These are phyloP conservation scores for Lasiurus cinereus DNA, from an alignment of 2,113 vertebrate genomes.

Conservation along the genomic window DNA sequence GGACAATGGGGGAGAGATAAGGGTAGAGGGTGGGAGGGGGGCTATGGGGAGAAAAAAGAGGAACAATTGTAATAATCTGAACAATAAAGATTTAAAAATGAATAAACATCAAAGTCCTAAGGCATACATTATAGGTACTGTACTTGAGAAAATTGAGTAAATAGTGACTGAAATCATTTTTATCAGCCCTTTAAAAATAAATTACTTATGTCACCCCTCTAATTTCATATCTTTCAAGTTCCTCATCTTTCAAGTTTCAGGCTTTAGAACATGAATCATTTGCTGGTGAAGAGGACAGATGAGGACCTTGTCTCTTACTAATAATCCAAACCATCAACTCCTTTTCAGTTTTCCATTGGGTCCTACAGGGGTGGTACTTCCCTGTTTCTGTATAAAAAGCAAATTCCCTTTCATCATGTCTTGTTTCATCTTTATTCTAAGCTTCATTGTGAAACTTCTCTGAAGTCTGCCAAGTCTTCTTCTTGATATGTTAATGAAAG, in stretches of 20 bases:
- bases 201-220: not conserved
- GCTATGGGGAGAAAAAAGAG: too few relatives aligned
- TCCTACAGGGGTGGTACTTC: not conserved
- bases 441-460: not conserved
- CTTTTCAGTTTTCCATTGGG: not conserved
- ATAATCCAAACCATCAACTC: not conserved
- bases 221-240: not conserved
- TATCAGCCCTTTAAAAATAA: slow-evolving; percentile 3
- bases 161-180: not conserved
- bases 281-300: not conserved
- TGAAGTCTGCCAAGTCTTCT: not conserved
- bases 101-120: not conserved
- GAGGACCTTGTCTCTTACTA: not conserved
- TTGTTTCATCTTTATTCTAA: slow-evolving; percentile 31
- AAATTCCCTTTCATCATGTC: not conserved
- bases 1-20: too few relatives aligned
- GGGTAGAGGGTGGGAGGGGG: too few relatives aligned
- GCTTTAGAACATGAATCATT: not conserved
- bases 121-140: not conserved
- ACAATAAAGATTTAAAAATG: too few relatives aligned
- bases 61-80: too few relatives aligned
- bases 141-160: not conserved
- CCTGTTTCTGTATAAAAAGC: not conserved
- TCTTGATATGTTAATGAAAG: slow-evolving; percentile 13
- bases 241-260: not conserved